Base-by-base conservation (phyloP, 2,797 vertebrate genomes). In the Triplophysa bombifrons region DNA sequence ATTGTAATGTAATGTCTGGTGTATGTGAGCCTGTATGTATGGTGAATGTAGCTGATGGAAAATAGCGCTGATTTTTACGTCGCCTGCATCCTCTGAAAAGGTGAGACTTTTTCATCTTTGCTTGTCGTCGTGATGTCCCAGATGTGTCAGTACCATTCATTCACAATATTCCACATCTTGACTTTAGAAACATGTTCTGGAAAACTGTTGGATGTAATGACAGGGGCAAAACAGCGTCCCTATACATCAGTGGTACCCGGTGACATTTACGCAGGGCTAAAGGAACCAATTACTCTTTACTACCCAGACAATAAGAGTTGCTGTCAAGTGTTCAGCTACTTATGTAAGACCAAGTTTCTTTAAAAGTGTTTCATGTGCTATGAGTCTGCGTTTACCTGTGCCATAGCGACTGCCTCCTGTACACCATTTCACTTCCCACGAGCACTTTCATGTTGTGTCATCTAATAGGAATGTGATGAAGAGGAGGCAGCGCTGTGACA, bases 201-300 rank as follows among this genome's bases (percentile, higher is more conserved):
- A 91, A 91, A 92, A 46, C 86, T 41, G 56, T 48, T 17, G 66
- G 84, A 84, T 82, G 82, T 86, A 89, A 88, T 89, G 86, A 90
- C 77, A 74, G 86, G 82, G 78, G 53, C 87, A 87, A 90, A 90
- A 91, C 83, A 85, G 85, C 89, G 88, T 76, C 46, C 56, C 50
- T 82, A 27, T 16, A 86, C 87, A 89, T 88, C 85, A 87, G 89
- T 88, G 56, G 20, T 68, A 72, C 89, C 88, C 88, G 86, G 82
- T 90, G 88, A 90, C 89, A 85, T 91, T 91, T 89, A 82, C 83
- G 90, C 80, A 85, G 86, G 72, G 60, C 66, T 86, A 85, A 85
- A 85, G 88, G 87, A 90, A 85, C 89, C 90, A 87, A 89, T 92
- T 91, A 90, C 87, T 91, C 88, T 58, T 66, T 64, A n/a, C 2